These are phyloP conservation scores for Lamproptera curius DNA, from an alignment of 2,888 invertebrate species.

Conservation along the genomic window DNA sequence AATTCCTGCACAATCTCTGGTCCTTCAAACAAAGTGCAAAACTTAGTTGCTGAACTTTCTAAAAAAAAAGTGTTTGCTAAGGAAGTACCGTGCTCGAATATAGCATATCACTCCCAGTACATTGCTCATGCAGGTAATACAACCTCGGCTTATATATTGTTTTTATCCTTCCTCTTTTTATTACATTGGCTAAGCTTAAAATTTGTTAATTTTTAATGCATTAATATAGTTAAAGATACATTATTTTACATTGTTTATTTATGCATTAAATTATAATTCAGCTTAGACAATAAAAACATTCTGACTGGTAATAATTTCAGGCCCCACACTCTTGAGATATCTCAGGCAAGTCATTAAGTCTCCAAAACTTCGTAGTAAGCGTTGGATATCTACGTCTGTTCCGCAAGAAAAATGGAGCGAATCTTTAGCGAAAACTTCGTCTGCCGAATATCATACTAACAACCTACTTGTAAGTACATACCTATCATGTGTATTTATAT, in stretches of 20 bases:
- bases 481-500: no score
- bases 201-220: background rate
- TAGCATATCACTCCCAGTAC: conserved; percentile 92
- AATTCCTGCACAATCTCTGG: conserved; percentile 89
- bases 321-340: conserved; percentile 77
- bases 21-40: conserved; percentile 79
- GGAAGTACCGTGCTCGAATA: conserved; percentile 81
- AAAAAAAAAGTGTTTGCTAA: conserved; percentile 49
- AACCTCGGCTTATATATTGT: no score
- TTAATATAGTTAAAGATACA: no score
- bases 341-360: conserved; percentile 76
- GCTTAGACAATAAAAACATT: no score
- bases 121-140: conserved; percentile 80
- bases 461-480: conserved; percentile 80
- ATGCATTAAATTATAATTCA: no score
- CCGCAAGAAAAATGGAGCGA: conserved; percentile 82
- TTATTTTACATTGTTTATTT: no score
- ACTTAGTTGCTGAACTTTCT: conserved; percentile 70
- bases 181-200: background rate
- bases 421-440: conserved; percentile 79
- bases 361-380: conserved; percentile 81
- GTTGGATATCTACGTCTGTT: conserved; percentile 91
- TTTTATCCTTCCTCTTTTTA: no score
- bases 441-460: conserved; percentile 91
- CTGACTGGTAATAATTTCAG: conserved; percentile 49